These are phyloP conservation scores for Drosophila rufa DNA, from an alignment of 1,140 invertebrate genomes.

Conservation along the genomic window DNA sequence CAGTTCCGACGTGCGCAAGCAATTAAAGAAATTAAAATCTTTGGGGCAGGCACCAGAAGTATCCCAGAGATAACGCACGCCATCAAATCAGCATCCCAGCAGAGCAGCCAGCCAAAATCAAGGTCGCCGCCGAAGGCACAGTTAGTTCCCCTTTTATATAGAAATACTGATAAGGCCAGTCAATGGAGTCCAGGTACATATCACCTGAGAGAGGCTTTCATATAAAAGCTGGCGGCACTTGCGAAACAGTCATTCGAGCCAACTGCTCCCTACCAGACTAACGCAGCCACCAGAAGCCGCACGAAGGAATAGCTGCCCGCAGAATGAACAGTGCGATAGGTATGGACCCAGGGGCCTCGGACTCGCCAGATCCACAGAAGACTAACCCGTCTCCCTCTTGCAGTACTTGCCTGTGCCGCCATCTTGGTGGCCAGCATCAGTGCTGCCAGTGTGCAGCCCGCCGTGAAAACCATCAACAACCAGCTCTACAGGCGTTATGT, in stretches of 20 bases:
- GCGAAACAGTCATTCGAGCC: conserved; percentile 54
- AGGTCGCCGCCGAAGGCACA: conserved; percentile 13
- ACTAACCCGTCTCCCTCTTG: conserved; percentile 31
- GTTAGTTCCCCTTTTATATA: conserved; percentile 1
- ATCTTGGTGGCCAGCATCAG: conserved; percentile 37
- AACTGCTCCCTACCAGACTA: conserved; percentile 41
- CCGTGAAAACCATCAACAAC: conserved; percentile 54
- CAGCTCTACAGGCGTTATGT: conserved; percentile 64
- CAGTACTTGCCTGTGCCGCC: conserved; percentile 63
- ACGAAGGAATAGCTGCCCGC: conserved; percentile 55
- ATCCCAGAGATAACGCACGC: conserved; percentile 27
- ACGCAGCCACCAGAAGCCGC: conserved; percentile 5
- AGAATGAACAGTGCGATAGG: conserved; percentile 63
- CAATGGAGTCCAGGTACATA: conserved; percentile 19
- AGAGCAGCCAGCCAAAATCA: conserved; percentile 19
- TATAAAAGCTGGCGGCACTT: conserved; percentile 63
- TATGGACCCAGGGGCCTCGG: conserved; percentile 18
- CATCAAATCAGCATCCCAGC: conserved; percentile 39
- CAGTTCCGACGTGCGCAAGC: conserved; percentile 27
- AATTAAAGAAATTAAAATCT: conserved; percentile 69
- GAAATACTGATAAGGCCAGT: conserved; percentile 41
- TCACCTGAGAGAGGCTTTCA: conserved; percentile 21
- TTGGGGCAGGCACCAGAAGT: neutral
- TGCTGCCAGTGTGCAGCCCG: conserved; percentile 56
- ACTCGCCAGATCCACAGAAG: neutral